These are phyloP conservation scores for Ancistrus triradiatus DNA, from an alignment of 2,113 vertebrate genomes.

Conservation along the genomic window DNA sequence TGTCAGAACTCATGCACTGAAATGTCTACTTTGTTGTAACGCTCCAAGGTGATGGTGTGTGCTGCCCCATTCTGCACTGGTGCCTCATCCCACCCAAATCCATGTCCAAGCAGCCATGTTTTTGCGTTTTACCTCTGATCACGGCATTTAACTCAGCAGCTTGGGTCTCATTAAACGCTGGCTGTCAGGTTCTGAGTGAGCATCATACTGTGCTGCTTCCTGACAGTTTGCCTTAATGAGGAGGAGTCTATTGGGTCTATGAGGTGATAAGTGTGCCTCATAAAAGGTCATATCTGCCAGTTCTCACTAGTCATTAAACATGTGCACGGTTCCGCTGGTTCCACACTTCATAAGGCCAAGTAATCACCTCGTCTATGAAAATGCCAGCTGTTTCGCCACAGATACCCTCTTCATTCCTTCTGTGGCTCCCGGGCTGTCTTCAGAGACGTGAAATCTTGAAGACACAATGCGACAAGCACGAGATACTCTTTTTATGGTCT, in stretches of 20 bases:
- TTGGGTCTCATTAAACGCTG: slow-evolving; percentile 1
- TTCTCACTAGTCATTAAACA: slow-evolving; percentile 2
- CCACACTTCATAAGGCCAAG: not conserved
- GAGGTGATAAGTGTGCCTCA: slow-evolving; percentile 3
- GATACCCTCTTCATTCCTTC: too few species aligned
- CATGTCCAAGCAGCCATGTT: not conserved
- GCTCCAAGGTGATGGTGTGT: too few species aligned
- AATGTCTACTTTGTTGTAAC: too few species aligned
- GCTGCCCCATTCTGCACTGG: too few species aligned
- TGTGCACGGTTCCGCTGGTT: not conserved
- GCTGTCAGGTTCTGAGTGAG: not conserved
- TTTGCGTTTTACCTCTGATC: not conserved
- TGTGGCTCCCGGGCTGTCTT: too few species aligned
- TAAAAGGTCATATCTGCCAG: slow-evolving; percentile 14
- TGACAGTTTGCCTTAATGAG: slow-evolving; percentile 17
- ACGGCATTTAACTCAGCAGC: slow-evolving; percentile 11
- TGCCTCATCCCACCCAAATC: not conserved
- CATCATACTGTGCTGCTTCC: not conserved
- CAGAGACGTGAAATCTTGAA: too few species aligned
- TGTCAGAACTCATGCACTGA: too few species aligned
- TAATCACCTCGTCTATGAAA: not conserved
- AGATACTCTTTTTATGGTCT: too few species aligned
- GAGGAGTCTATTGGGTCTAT: not conserved
- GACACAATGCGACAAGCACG: too few species aligned
- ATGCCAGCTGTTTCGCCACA: not conserved